Evolutionary conservation across 2,797 vertebrate species (phyloP), one percentile per base, ranked within the genome.

Genomic region (Lindbergichthys nudifrons): DNA sequence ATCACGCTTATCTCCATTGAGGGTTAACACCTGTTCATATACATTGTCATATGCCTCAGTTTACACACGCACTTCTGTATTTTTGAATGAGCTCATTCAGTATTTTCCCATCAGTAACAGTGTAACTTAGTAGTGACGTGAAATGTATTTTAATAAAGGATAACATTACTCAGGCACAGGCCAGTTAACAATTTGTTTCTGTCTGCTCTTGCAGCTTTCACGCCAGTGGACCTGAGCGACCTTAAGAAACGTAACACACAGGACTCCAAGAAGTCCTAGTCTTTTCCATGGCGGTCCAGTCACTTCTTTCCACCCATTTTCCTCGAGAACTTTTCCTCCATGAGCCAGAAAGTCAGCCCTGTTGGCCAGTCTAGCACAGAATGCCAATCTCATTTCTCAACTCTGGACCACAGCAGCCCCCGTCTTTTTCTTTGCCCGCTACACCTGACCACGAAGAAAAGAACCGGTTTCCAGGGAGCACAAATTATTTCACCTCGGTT

Each of bases 221-320:
- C 96, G 84, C 98, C 97, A 61, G 95, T 99, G 45, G 98, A 99
- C 93, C 94, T 99, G 93, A 97, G 95, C 13, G 98, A 99, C 86
- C 94, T 99, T 92, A 98, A 96, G 92, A 97, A 96, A 87, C 95
- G 97, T 89, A 97, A 93, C 92, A 95, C 96, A 96, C 97, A 97
- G 90, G 97, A 99, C 68, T 87, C 96, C 63, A 98, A 98, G 94
- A 99, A 99, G 94, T 98, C 97, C 89, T 99, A 98, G 96, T 94
- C 80, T 81, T 88, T 87, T 63, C 46, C 26, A 21, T 56, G 58
- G 79, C 30, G 63, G 69, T 79, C 82, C 66, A 26, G 63, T 80
- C 73, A 65, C 77, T 88, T 92, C 89, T 81, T 77, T 80, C 72
- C 83, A 83, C 77, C 84, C 76, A 63, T 87, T 87, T 83, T 90